Percentiles rank a stretch among this genome's conserved stretches.
Evolutionary conservation across 2,888 invertebrate species (phyloP).

Genomic region (Chymomyza amoena): DNA sequence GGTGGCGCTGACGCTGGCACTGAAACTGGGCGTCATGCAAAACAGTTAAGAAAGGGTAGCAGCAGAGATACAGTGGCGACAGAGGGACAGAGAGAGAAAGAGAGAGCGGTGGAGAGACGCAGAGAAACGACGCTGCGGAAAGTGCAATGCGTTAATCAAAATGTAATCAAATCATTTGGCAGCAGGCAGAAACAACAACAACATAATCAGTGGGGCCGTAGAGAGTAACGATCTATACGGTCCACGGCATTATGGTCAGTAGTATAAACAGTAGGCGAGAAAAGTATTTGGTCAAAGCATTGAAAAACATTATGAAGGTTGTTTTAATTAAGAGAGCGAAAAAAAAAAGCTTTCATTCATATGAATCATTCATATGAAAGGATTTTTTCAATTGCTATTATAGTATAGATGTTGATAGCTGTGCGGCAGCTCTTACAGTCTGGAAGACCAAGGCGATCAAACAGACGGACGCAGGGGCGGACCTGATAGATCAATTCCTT

Average conservation of each 20-base stretch:
- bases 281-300: no score
- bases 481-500: no score
- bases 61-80: not conserved
- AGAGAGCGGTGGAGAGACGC: not conserved
- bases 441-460: no score
- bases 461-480: no score
- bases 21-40: conserved; percentile 46
- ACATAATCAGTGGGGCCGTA: conserved; percentile 23
- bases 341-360: no score
- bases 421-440: no score
- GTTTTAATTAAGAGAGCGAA: no score
- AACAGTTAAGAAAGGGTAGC: conserved; percentile 36
- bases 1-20: conserved; percentile 51
- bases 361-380: no score
- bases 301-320: no score
- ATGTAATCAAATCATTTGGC: conserved; percentile 72
- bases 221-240: conserved; percentile 12
- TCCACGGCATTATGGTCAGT: not conserved
- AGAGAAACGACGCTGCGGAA: conserved; percentile 29
- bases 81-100: not conserved
- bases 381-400: no score
- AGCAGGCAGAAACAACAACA: conserved; percentile 26
- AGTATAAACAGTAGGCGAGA: no score
- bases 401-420: no score
- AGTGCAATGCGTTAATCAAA: conserved; percentile 72